Conservation (phyloP, 1,140 invertebrate species). For the Plectrocnemia conspersa region DNA sequence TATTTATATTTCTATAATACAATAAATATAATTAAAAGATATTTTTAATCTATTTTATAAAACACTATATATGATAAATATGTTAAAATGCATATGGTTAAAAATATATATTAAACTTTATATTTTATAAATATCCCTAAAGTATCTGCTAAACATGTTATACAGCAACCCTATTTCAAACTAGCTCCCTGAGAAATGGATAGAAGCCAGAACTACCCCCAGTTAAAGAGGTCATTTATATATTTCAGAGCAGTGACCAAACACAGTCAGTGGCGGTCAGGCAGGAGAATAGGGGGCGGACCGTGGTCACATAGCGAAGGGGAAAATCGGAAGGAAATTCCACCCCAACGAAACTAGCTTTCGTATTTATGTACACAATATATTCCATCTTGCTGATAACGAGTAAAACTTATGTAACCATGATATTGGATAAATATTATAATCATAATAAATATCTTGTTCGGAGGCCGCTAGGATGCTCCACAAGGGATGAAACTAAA, state of each 20-base stretch:
- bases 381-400: too few relatives aligned
- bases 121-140: too few relatives aligned
- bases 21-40: too few relatives aligned
- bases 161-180: background rate
- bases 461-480: too few relatives aligned
- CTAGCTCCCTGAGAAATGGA: background rate
- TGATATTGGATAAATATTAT: background rate
- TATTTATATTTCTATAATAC: too few relatives aligned
- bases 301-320: background rate
- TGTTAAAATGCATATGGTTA: too few relatives aligned
- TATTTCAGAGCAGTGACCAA: conserved; percentile 36
- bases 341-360: background rate
- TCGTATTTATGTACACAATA: background rate
- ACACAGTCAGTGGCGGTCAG: conserved; percentile 31
- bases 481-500: conserved; percentile 7
- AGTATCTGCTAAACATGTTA: too few relatives aligned
- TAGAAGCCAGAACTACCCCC: conserved; percentile 20
- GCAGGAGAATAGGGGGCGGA: background rate
- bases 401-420: background rate
- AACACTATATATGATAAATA: too few relatives aligned
- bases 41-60: too few relatives aligned
- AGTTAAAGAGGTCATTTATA: conserved; percentile 37
- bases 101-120: too few relatives aligned
- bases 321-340: background rate
- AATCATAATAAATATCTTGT: too few relatives aligned